A percentile compares a stretch with the other conserved stretches of the same genome.
phyloP scores from a whole-genome alignment of 1,140 invertebrate genomes.

The Drosophila leontia region DNA sequence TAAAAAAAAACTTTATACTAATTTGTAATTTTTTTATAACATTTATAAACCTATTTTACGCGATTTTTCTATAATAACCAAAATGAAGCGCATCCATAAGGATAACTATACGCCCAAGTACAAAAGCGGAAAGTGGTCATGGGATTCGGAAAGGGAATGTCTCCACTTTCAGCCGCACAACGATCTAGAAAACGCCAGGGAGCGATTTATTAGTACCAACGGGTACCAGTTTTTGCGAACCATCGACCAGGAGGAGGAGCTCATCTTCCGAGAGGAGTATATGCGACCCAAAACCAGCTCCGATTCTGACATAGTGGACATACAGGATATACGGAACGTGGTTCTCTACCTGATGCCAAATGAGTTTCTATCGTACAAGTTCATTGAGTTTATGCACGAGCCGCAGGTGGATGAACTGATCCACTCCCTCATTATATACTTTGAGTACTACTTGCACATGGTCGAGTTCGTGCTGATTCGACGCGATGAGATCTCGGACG shows the following conservation, averaged over 20 bases:
- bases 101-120: constrained; percentile 67
- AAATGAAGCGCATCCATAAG: constrained; percentile 58
- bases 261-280: constrained; percentile 71
- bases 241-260: constrained; percentile 73
- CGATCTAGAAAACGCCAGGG: constrained; percentile 46
- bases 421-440: constrained; percentile 76
- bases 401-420: constrained; percentile 53
- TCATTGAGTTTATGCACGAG: constrained; percentile 66
- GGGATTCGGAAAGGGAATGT: constrained; percentile 52
- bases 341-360: constrained; percentile 72
- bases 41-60: not conserved
- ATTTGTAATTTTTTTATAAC: not conserved
- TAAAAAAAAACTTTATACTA: not conserved
- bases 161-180: constrained; percentile 57
- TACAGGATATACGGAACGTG: constrained; percentile 69
- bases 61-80: not conserved
- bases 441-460: constrained; percentile 75
- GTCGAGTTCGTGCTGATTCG: constrained; percentile 78
- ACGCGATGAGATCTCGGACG: constrained; percentile 62
- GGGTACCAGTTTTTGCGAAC: constrained; percentile 60
- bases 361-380: constrained; percentile 47
- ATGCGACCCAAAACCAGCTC: constrained; percentile 32
- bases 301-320: constrained; percentile 59
- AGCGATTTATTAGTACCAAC: constrained; percentile 60
- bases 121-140: constrained; percentile 68